Evolutionary conservation across 2,888 invertebrate genomes (phyloP).

Genomic region (Pheosia tremula): DNA sequence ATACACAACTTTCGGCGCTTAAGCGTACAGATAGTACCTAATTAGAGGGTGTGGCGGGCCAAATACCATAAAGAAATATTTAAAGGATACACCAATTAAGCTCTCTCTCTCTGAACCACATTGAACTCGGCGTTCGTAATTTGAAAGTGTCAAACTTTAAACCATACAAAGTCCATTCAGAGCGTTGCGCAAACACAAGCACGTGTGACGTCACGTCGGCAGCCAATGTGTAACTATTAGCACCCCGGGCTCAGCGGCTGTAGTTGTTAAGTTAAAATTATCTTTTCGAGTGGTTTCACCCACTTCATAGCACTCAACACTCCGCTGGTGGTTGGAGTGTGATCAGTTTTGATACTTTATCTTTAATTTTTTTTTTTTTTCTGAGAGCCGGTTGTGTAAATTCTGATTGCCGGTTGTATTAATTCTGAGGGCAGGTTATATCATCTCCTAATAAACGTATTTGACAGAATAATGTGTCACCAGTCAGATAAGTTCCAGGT

Average conservation of each 20-base stretch:
- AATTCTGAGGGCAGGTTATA: too few species aligned
- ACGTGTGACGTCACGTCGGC: constrained; percentile 7
- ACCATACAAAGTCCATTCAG: neutral
- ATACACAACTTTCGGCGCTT: too few species aligned
- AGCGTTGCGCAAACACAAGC: neutral
- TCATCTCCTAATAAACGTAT: too few species aligned
- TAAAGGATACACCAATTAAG: too few species aligned
- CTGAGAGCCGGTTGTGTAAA: too few species aligned
- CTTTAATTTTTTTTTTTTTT: neutral
- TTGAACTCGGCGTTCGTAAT: neutral
- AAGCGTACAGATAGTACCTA: too few species aligned
- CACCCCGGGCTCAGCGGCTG: constrained; percentile 28
- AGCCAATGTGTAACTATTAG: constrained; percentile 43
- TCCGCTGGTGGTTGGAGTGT: constrained; percentile 14
- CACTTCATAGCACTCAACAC: constrained; percentile 50
- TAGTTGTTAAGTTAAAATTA: constrained; percentile 58
- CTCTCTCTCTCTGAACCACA: neutral
- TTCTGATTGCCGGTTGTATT: too few species aligned
- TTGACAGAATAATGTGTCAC: too few species aligned
- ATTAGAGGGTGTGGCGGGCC: too few species aligned
- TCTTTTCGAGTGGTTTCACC: constrained; percentile 51
- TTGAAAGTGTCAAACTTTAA: neutral
- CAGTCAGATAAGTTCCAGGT: too few species aligned
- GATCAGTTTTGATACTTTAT: constrained; percentile 30
- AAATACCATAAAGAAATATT: too few species aligned